A percentile compares a stretch with the other conserved stretches of the same genome.
phyloP scores from a whole-genome alignment of 2,888 invertebrate genomes.

The Nomada fabriciana region DNA sequence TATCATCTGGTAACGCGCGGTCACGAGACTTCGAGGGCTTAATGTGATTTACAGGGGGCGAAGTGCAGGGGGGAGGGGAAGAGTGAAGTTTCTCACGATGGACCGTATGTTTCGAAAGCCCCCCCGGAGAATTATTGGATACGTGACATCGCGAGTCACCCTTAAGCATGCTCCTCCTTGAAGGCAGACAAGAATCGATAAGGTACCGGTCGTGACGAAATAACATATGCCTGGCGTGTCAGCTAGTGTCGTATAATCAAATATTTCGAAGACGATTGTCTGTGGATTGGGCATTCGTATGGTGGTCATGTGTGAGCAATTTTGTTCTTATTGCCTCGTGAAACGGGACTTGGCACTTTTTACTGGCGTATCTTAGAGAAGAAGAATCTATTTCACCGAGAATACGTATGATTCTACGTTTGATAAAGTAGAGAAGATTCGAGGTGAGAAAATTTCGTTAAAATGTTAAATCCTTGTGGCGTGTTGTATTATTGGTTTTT shows the following conservation, averaged over 20 bases:
- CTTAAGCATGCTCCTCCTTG: constrained; percentile 48
- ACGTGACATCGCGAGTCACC: constrained; percentile 65
- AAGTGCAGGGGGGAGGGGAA: constrained; percentile 26
- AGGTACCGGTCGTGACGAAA: constrained; percentile 27
- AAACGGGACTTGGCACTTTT: not conserved
- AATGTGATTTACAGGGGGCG: constrained; percentile 70
- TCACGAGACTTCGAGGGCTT: constrained; percentile 67
- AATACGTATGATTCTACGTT: constrained; percentile 6
- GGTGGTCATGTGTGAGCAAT: not conserved
- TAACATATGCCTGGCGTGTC: constrained; percentile 25
- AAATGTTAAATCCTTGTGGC: too few relatives aligned
- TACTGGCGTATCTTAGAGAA: not conserved
- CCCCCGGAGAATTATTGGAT: constrained; percentile 68
- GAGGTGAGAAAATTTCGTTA: not conserved
- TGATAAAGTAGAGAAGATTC: not conserved
- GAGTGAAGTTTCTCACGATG: constrained; percentile 70
- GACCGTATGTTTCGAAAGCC: constrained; percentile 71
- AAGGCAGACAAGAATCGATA: constrained; percentile 51
- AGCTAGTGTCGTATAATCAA: constrained; percentile 23
- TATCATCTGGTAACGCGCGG: constrained; percentile 67
- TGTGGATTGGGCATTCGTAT: not conserved
- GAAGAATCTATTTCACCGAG: not conserved
- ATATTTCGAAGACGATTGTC: constrained; percentile 34
- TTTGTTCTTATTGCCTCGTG: not conserved
- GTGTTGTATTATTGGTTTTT: too few relatives aligned